Percentiles rank a stretch among this genome's conserved stretches.
These are phyloP conservation scores for Drosophila setifemur DNA, from an alignment of 1,140 invertebrate species.

Conservation along the genomic window DNA sequence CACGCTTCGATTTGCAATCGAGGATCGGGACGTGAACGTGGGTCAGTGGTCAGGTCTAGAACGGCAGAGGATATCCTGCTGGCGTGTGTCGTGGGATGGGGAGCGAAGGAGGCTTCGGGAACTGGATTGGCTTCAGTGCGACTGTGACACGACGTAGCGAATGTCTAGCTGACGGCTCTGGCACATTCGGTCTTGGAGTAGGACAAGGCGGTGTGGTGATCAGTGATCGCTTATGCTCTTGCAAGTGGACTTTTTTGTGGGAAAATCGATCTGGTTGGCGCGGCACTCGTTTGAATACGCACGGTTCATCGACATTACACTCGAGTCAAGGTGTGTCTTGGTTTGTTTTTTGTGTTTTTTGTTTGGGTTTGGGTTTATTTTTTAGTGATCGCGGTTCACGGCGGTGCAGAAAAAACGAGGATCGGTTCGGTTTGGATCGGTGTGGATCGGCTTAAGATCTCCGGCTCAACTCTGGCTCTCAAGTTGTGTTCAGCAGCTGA, in stretches of 20 bases:
- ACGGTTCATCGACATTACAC: constrained; percentile 79
- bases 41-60: not conserved
- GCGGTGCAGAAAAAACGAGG: constrained; percentile 11
- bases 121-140: constrained; percentile 11
- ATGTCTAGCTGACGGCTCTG: constrained; percentile 57
- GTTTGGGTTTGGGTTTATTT: constrained; percentile 14
- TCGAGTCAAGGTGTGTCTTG: constrained; percentile 60
- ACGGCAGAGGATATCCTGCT: constrained; percentile 1
- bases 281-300: constrained; percentile 63
- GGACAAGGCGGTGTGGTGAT: not conserved
- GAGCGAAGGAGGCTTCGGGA: not conserved
- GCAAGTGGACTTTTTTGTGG: constrained; percentile 9
- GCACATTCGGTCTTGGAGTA: constrained; percentile 43
- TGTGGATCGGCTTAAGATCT: not conserved
- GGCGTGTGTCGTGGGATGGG: not conserved
- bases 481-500: constrained; percentile 75
- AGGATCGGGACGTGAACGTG: not conserved
- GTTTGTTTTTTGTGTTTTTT: constrained; percentile 8
- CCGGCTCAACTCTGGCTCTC: constrained; percentile 26
- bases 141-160: constrained; percentile 41
- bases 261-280: constrained; percentile 38
- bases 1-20: not conserved
- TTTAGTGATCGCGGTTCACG: constrained; percentile 9
- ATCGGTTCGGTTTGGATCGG: constrained; percentile 6
- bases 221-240: constrained; percentile 7